Base-by-base conservation (phyloP, 2,113 vertebrate species). In the Festucalex cinctus region DNA sequence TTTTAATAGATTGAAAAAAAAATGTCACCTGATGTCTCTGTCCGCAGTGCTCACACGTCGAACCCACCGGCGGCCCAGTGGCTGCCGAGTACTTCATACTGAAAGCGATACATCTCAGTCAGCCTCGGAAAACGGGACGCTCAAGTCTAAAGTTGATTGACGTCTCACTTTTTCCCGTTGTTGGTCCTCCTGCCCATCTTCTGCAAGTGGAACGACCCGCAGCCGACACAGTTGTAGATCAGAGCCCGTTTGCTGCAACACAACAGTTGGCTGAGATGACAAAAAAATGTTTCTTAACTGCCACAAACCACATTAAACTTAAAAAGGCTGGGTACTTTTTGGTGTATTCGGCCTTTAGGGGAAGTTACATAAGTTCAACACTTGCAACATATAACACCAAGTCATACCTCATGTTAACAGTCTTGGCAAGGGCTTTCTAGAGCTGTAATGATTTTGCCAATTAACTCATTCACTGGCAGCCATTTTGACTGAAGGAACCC, bases 201-300 rank as follows among this genome's bases (percentile, higher is more conserved):
- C 85, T 98, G 95, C 1, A 96, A 68, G 70, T 95, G 91, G 80
- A 94, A 94, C 0, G 93, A 79, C 0, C 95, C 95, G 0, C 96
- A 98, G 65, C 96, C 96, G 20, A 95, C 93, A 26, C 96, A 98
- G 88, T 96, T 94, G 70, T 94, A 98, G 46, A 97, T 84, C 80
- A 98, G 79, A 0, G 93, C 95, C 88, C 96, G 95, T 64, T 98
- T 98, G 85, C 95, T 96, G 88, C 71, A 75, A 72, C 32, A 74
- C 1, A 22, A 60, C 0, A 35, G 16, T n/a, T 51, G 6, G 7
- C 28, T 32, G 28, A 32, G 28, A 32, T 32, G 2, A 32, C 28
- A 32, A 32, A 32, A 2, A 32, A n/a, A n/a, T n/a, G n/a, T 32
- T 32, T 32, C 28, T 4, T 32, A 32, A 32, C 28, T 2, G 39